These are phyloP conservation scores for Cydia strobilella DNA, from an alignment of 1,140 invertebrate species.

Conservation along the genomic window DNA sequence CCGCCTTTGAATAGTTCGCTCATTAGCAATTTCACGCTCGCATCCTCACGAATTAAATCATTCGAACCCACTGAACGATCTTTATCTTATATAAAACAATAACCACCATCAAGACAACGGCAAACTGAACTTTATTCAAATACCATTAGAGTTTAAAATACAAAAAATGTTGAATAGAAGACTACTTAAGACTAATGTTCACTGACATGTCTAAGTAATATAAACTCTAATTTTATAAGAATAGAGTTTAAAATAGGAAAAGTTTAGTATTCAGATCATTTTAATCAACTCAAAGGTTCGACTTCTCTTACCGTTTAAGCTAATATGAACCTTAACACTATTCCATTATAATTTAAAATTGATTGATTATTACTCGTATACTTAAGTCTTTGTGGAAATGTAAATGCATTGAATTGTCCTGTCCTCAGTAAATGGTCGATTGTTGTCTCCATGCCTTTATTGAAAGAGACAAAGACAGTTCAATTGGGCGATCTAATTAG, in stretches of 20 bases:
- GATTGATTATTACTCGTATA: neutral
- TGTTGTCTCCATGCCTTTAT: slow-evolving; percentile 13
- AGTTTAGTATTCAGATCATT: neutral
- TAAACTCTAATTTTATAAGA: neutral
- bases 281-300: neutral
- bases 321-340: neutral
- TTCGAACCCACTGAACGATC: slow-evolving; percentile 19
- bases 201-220: neutral
- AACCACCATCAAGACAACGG: neutral
- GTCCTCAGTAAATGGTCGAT: neutral
- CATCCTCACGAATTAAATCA: slow-evolving; percentile 5
- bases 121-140: neutral
- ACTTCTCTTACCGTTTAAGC: neutral
- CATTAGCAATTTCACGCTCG: slow-evolving; percentile 24
- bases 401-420: neutral
- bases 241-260: neutral
- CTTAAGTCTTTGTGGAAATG: neutral
- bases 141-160: neutral
- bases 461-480: slow-evolving; percentile 18
- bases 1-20: slow-evolving; percentile 7
- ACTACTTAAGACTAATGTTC: neutral
- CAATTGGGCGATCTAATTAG: slow-evolving; percentile 11
- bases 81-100: neutral
- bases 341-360: neutral
- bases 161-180: neutral